These are phyloP conservation scores for Leptobrachium ailaonicum DNA, from an alignment of 2,113 vertebrate species.

Conservation along the genomic window DNA sequence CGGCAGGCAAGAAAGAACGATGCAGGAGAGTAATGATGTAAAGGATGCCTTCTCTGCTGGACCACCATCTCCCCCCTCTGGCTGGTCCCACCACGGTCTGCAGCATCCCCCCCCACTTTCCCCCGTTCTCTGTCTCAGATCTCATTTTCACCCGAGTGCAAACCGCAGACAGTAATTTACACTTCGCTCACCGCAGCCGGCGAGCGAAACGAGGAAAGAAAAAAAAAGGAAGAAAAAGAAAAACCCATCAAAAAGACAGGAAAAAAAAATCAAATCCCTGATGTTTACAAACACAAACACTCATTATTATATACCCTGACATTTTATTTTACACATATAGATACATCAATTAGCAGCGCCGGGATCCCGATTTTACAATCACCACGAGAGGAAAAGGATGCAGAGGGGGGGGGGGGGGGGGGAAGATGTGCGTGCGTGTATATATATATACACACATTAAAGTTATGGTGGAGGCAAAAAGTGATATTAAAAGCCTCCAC, in stretches of 20 bases:
- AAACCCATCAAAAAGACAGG: background rate
- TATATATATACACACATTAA: no score
- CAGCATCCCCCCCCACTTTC: background rate
- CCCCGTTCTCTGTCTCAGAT: conserved; percentile 34
- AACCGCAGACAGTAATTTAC: conserved; percentile 38
- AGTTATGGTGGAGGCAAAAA: no score
- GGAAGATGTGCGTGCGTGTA: no score
- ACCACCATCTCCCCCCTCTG: background rate
- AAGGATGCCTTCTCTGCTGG: background rate
- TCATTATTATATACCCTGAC: background rate
- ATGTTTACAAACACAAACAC: background rate
- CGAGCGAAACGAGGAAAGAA: background rate
- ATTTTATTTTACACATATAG: no score
- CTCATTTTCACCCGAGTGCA: conserved; percentile 46
- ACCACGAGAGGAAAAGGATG: no score
- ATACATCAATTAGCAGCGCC: no score
- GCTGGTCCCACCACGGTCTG: background rate
- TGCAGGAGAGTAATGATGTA: no score
- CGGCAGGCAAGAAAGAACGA: no score
- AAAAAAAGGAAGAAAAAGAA: background rate
- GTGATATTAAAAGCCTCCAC: no score
- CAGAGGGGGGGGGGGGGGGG: no score
- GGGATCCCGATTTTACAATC: no score
- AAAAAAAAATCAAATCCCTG: no score
- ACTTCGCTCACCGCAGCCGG: background rate